Percentiles rank a stretch among this genome's conserved stretches.
These are phyloP conservation scores for Spongilla lacustris DNA, from an alignment of 37 sponge, comb jelly and placozoan species.

Conservation along the genomic window DNA sequence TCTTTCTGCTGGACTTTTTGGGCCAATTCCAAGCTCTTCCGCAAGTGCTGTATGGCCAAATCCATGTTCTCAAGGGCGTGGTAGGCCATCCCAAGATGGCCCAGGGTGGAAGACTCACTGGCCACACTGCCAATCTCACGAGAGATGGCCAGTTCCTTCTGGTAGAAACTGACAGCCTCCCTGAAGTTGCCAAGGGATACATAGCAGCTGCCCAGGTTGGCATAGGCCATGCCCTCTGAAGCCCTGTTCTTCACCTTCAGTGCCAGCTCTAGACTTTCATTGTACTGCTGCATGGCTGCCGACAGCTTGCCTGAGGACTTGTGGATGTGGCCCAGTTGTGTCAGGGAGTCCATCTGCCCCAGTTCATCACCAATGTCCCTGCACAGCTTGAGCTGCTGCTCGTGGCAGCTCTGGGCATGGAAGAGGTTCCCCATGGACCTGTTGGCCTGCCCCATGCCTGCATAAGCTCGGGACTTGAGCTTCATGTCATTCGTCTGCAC, in stretches of 20 bases:
- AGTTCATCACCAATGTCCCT: conserved; percentile 62
- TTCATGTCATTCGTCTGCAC: conserved; percentile 71
- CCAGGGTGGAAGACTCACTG: conserved; percentile 77
- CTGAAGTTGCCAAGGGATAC: conserved; percentile 84
- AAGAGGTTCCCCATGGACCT: conserved; percentile 71
- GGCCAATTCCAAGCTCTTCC: conserved; percentile 70
- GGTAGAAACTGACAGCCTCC: conserved; percentile 82
- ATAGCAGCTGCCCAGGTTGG: conserved; percentile 90
- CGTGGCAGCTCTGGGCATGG: conserved; percentile 90
- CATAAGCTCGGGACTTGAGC: conserved; percentile 90
- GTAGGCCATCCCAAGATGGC: conserved; percentile 87
- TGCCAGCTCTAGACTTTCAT: conserved; percentile 61
- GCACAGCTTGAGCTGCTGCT: conserved; percentile 84
- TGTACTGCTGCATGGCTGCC: conserved; percentile 88
- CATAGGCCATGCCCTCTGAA: conserved; percentile 86
- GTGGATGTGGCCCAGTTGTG: conserved; percentile 79
- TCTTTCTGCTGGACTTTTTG: conserved; percentile 59
- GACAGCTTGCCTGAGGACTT: conserved; percentile 78
- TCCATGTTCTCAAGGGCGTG: conserved; percentile 76
- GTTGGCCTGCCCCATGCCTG: conserved; percentile 92
- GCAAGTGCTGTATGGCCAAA: conserved; percentile 67
- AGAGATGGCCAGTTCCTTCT: conserved; percentile 65
- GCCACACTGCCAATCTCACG: conserved; percentile 59
- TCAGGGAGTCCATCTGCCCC: conserved; percentile 58
- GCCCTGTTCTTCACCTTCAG: conserved; percentile 70